A percentile compares a stretch with the other conserved stretches of the same genome.
Conservation (phyloP, 2,888 invertebrate species). For the Pantelozetes paolii region DNA sequence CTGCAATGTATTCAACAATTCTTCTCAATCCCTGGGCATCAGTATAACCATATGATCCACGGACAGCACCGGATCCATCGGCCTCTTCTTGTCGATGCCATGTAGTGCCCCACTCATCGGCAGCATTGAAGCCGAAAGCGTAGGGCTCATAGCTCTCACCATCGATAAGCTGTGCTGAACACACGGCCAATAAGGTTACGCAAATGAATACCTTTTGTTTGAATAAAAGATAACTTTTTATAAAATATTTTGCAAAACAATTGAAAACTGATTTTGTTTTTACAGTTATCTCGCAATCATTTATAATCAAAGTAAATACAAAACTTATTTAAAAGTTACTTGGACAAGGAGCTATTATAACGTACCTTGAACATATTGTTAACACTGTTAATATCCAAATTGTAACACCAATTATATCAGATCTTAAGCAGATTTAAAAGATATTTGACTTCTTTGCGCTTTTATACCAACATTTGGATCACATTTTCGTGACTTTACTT, state of each 20-base stretch:
- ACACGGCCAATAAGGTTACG: not conserved
- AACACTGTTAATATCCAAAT: too few relatives aligned
- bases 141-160: slow-evolving; percentile 45
- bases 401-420: not conserved
- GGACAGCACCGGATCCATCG: slow-evolving; percentile 44
- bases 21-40: slow-evolving; percentile 45
- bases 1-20: slow-evolving; percentile 46
- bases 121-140: slow-evolving; percentile 44
- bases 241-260: too few relatives aligned
- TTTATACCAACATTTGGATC: slow-evolving; percentile 3
- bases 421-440: not conserved
- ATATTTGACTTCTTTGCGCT: not conserved
- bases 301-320: too few relatives aligned
- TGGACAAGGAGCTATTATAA: too few relatives aligned
- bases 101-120: slow-evolving; percentile 44
- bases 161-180: not conserved
- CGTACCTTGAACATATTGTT: not conserved
- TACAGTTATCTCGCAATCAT: too few relatives aligned
- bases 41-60: slow-evolving; percentile 46
- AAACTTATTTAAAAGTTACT: too few relatives aligned
- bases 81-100: slow-evolving; percentile 44
- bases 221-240: not conserved
- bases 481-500: slow-evolving; percentile 11
- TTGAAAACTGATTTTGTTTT: too few relatives aligned
- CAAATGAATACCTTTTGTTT: not conserved